These are phyloP conservation scores for Glossosoma conforme DNA, from an alignment of 1,140 invertebrate species.

Conservation along the genomic window DNA sequence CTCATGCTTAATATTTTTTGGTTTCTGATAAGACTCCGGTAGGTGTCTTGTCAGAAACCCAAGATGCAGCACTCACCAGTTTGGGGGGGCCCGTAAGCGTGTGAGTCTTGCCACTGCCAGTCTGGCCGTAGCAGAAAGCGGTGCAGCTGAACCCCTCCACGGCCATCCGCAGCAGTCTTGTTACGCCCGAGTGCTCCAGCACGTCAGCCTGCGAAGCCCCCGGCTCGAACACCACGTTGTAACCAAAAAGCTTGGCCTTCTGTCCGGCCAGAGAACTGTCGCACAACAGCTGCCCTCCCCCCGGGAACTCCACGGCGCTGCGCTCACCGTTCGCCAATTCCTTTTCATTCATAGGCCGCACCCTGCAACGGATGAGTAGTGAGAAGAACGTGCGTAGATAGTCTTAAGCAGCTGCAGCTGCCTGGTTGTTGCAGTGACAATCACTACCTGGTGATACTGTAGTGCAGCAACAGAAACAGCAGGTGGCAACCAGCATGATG, in stretches of 20 bases:
- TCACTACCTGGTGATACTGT: background rate
- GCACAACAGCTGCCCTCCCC: constrained; percentile 71
- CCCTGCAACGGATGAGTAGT: constrained; percentile 49
- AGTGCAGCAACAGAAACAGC: background rate
- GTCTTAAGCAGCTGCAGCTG: background rate
- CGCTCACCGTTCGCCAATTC: constrained; percentile 60
- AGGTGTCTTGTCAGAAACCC: too few relatives aligned
- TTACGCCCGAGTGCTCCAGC: constrained; percentile 77
- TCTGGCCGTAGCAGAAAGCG: constrained; percentile 94
- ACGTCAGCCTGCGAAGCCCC: constrained; percentile 78
- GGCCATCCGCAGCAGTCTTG: constrained; percentile 85
- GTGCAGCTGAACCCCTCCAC: constrained; percentile 92
- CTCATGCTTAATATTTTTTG: too few relatives aligned
- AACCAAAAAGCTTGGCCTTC: constrained; percentile 75
- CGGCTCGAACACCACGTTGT: constrained; percentile 86
- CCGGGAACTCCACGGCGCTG: constrained; percentile 66
- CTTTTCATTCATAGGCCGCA: constrained; percentile 64
- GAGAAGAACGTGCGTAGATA: too few relatives aligned
- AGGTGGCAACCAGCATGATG: background rate
- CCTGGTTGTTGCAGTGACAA: too few relatives aligned
- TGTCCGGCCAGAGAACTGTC: constrained; percentile 46
- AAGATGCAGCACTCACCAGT: constrained; percentile 54
- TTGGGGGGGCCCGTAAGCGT: constrained; percentile 89
- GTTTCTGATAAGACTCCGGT: too few relatives aligned
- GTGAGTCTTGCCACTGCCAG: constrained; percentile 94